Conservation (phyloP, 2,113 vertebrate genomes). For the Phaethon lepturus region DNA sequence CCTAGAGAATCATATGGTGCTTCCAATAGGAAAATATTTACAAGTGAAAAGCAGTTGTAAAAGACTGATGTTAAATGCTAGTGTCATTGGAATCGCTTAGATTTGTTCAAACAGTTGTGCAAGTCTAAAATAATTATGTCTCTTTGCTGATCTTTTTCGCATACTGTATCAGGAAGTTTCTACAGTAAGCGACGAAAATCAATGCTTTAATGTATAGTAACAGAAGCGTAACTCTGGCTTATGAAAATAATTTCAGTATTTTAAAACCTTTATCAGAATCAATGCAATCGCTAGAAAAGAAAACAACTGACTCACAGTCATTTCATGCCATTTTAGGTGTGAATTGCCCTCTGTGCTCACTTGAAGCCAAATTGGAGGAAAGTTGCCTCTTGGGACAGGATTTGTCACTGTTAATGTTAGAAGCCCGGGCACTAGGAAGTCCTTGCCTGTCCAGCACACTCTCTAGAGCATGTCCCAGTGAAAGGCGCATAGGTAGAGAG, state of each 20-base stretch:
- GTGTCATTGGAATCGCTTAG: background rate
- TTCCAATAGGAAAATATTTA: slow-evolving; percentile 45
- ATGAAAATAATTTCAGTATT: background rate
- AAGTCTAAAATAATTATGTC: background rate
- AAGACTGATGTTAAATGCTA: slow-evolving; percentile 5
- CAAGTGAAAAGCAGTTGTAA: slow-evolving; percentile 21
- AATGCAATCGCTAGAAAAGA: background rate
- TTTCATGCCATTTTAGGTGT: background rate
- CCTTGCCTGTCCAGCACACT: background rate
- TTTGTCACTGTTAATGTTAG: background rate
- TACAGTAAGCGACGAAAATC: background rate
- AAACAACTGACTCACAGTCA: background rate
- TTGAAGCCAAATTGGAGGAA: background rate
- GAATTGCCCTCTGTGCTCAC: background rate
- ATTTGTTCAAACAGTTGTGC: background rate
- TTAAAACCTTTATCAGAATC: background rate
- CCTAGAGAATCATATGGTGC: slow-evolving; percentile 1
- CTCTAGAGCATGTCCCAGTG: background rate
- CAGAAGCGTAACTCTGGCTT: background rate
- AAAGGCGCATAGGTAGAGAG: background rate
- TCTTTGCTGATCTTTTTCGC: background rate
- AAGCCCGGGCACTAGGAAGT: background rate
- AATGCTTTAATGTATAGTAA: background rate
- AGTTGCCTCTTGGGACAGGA: background rate
- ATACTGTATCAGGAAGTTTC: background rate